Conservation (phyloP, 2,888 invertebrate genomes). For the Oscheius sp. region DNA sequence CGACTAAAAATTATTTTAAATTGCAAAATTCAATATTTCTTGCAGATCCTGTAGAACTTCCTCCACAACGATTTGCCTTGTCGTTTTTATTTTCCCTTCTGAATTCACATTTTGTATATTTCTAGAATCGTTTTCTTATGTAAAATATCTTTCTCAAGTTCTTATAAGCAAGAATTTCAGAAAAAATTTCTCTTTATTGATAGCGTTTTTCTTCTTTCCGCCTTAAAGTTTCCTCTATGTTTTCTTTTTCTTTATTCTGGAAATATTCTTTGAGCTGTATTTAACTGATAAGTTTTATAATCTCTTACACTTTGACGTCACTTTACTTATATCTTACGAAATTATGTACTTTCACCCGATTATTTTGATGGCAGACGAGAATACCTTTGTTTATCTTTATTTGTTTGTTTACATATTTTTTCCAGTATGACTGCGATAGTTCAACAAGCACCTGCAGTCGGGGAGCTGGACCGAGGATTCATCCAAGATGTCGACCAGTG, state of each 20-base stretch:
- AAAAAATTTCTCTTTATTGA: background rate
- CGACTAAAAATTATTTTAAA: no score
- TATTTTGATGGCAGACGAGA: background rate
- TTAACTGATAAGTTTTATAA: background rate
- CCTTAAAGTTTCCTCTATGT: no score
- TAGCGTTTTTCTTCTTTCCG: background rate
- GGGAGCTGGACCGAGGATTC: conserved; percentile 49
- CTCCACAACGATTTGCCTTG: no score
- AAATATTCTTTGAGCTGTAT: no score
- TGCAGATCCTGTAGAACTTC: no score
- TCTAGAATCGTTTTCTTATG: background rate
- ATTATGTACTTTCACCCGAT: no score
- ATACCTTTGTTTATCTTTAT: background rate
- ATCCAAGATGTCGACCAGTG: conserved; percentile 74
- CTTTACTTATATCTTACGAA: no score
- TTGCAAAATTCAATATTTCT: no score
- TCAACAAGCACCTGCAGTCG: conserved; percentile 40
- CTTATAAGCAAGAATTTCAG: background rate
- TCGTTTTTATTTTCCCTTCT: no score
- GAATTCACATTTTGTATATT: background rate
- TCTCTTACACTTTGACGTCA: no score
- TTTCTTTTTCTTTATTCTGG: no score
- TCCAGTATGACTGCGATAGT: conserved; percentile 39
- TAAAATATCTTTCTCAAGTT: background rate
- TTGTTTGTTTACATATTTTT: background rate